A percentile compares a stretch with the other conserved stretches of the same genome.
Conservation (phyloP, 2,113 vertebrate genomes). For the Pygoscelis adeliae region DNA sequence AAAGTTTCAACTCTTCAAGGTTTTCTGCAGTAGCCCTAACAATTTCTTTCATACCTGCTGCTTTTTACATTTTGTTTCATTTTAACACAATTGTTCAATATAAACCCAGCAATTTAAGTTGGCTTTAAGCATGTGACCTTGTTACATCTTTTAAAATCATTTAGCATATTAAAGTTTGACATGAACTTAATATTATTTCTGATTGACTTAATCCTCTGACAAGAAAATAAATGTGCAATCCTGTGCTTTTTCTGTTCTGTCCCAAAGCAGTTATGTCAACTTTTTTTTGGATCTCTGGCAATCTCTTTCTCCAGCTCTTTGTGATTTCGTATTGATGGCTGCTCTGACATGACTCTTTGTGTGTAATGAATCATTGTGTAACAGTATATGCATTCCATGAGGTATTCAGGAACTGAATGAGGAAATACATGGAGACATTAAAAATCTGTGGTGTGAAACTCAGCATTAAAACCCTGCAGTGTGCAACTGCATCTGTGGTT, state of each 20-base stretch:
- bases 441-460: background rate
- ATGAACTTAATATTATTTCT: background rate
- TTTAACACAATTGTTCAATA: background rate
- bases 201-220: background rate
- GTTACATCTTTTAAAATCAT: background rate
- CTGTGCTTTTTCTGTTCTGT: background rate
- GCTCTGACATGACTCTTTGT: background rate
- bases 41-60: background rate
- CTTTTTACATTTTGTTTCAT: background rate
- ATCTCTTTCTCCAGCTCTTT: background rate
- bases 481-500: background rate
- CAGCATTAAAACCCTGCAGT: background rate
- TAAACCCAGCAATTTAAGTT: background rate
- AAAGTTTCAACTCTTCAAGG: background rate
- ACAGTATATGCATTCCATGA: background rate
- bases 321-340: background rate
- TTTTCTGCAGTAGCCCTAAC: background rate
- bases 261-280: background rate
- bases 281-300: background rate
- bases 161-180: background rate
- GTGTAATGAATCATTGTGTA: background rate
- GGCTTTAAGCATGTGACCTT: background rate
- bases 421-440: background rate
- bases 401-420: accelerated
- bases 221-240: background rate